phyloP scores from a whole-genome alignment of 2,113 vertebrate genomes.

The human (Homo sapiens) region DNA sequence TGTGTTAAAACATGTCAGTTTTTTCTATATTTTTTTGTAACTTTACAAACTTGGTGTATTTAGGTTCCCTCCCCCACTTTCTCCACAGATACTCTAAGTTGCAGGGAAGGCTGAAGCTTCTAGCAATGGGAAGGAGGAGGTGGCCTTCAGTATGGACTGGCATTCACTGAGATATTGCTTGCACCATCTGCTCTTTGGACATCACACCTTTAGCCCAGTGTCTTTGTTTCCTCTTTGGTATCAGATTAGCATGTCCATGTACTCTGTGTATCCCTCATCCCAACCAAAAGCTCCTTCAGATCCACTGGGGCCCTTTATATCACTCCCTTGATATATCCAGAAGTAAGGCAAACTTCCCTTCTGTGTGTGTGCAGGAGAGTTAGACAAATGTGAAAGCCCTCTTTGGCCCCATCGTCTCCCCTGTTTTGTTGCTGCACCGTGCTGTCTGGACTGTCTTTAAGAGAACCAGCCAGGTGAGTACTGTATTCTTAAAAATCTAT shows the following conservation, averaged over 20 bases:
- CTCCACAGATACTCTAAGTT: not conserved
- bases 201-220: not conserved
- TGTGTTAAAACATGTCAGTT: not conserved
- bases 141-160: not conserved
- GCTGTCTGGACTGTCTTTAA: not conserved
- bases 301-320: not conserved
- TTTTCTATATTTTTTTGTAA: not conserved
- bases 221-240: not conserved
- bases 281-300: not conserved
- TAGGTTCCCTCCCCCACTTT: not conserved
- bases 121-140: not conserved
- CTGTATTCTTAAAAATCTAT: not conserved
- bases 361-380: not conserved
- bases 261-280: not conserved
- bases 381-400: not conserved
- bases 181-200: not conserved
- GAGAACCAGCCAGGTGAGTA: not conserved
- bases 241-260: not conserved
- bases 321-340: no score
- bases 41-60: not conserved
- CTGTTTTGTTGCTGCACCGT: not conserved
- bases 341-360: not conserved
- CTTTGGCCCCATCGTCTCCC: not conserved
- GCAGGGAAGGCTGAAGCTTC: not conserved
- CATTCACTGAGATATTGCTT: not conserved